phyloP scores from a whole-genome alignment of 1,140 invertebrate genomes.

The Xylocopa sonorina region DNA sequence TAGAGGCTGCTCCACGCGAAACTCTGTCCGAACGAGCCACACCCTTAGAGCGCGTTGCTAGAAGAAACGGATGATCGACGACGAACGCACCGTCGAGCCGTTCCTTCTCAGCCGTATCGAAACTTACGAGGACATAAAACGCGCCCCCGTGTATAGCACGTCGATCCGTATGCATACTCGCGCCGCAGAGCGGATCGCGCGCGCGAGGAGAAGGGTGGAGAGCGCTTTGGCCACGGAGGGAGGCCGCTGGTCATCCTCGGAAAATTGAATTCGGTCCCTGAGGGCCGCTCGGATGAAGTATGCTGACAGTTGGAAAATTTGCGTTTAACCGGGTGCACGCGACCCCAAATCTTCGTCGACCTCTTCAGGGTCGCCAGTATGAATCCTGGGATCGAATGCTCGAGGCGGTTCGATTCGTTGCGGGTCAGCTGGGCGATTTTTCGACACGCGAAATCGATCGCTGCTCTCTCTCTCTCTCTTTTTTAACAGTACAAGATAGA shows the following conservation, averaged over 20 bases:
- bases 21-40: too few relatives aligned
- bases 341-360: slow-evolving; percentile 26
- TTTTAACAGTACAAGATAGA: too few relatives aligned
- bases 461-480: too few relatives aligned
- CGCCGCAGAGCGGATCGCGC: slow-evolving; percentile 8
- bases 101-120: slow-evolving; percentile 64
- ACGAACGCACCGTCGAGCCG: too few relatives aligned
- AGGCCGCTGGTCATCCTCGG: slow-evolving; percentile 79
- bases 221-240: slow-evolving; percentile 51
- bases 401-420: too few relatives aligned
- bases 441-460: too few relatives aligned
- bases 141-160: slow-evolving; percentile 67
- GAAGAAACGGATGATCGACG: too few relatives aligned
- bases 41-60: too few relatives aligned
- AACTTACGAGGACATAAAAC: slow-evolving; percentile 81
- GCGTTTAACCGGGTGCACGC: slow-evolving; percentile 65
- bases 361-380: background rate
- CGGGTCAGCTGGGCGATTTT: background rate
- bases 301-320: slow-evolving; percentile 77
- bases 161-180: slow-evolving; percentile 41
- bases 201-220: slow-evolving; percentile 18
- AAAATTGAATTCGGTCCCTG: slow-evolving; percentile 81
- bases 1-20: too few relatives aligned
- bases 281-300: slow-evolving; percentile 77
- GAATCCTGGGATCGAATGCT: background rate